phyloP scores from a whole-genome alignment of 2,113 vertebrate genomes.

The Nesogale talazaci region DNA sequence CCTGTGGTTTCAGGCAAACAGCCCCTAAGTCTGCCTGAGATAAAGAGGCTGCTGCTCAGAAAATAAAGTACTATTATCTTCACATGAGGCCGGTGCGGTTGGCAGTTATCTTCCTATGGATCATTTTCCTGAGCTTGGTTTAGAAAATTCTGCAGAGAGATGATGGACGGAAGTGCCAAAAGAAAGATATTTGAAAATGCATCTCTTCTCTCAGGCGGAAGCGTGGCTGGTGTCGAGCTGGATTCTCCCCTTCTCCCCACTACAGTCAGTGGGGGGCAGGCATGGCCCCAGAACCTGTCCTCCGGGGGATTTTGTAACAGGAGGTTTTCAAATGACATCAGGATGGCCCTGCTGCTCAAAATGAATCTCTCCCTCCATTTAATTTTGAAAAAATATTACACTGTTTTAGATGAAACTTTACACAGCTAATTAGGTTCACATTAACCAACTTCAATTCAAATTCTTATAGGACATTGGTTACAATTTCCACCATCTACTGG shows the following conservation, averaged over 20 bases:
- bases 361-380: not conserved
- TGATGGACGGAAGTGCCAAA: not conserved
- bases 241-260: not conserved
- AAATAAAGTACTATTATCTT: not conserved
- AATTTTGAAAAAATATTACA: not conserved
- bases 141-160: slow-evolving; percentile 37
- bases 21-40: not conserved
- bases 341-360: not conserved
- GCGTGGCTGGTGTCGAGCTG: not conserved
- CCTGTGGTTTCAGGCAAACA: not conserved
- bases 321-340: slow-evolving; percentile 17
- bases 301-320: not conserved
- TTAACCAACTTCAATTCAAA: not conserved
- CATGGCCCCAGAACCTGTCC: too few relatives aligned
- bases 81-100: not conserved
- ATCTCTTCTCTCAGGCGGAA: not conserved
- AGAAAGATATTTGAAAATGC: not conserved
- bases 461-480: not conserved
- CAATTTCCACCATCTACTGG: not conserved
- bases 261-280: not conserved
- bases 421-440: not conserved
- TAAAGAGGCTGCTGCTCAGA: not conserved
- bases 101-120: not conserved
- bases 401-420: not conserved
- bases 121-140: slow-evolving; percentile 13